These are phyloP conservation scores for Anas flavirostris DNA, from an alignment of 2,797 vertebrate species.

Conservation along the genomic window DNA sequence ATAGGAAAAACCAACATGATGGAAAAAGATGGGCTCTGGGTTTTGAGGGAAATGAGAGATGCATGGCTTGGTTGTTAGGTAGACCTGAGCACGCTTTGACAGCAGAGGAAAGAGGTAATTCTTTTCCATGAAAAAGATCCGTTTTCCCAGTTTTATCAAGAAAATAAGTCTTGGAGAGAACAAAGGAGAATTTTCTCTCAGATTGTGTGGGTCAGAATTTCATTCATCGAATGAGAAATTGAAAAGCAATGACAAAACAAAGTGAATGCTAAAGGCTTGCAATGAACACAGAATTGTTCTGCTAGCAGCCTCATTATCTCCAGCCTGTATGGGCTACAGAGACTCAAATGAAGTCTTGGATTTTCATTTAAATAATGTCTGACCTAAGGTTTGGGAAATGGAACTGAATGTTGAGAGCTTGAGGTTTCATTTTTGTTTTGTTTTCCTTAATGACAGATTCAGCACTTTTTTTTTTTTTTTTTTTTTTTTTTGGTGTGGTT, in stretches of 20 bases:
- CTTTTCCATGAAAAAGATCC: background rate
- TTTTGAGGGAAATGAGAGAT: background rate
- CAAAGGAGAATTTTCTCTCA: background rate
- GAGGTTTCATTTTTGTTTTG: conserved; percentile 7
- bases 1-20: background rate
- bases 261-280: background rate
- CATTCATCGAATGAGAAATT: background rate
- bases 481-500: background rate
- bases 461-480: background rate
- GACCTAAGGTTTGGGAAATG: background rate
- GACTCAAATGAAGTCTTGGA: background rate
- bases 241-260: background rate
- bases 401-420: background rate
- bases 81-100: background rate
- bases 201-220: background rate
- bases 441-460: background rate
- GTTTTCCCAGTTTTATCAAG: background rate
- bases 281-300: background rate
- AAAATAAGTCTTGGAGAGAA: background rate
- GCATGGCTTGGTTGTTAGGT: background rate
- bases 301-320: background rate
- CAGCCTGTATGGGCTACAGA: background rate
- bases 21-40: background rate
- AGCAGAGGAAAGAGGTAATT: background rate
- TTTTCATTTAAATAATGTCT: background rate